phyloP scores from a whole-genome alignment of 1,140 invertebrate species.

The Phortica variegata region DNA sequence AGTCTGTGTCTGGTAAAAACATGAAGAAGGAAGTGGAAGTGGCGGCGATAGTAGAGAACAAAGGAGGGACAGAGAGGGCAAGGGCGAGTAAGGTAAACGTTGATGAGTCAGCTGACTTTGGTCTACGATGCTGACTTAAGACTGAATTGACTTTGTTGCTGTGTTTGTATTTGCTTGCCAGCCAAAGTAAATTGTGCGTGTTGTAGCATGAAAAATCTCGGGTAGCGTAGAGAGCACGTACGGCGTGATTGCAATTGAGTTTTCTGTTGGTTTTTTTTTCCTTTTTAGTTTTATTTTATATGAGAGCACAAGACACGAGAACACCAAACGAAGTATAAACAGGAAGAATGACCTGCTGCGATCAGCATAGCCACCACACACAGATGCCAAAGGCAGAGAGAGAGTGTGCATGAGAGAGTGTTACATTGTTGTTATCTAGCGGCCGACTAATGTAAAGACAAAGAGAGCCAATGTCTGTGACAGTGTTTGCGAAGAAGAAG shows the following conservation, averaged over 20 bases:
- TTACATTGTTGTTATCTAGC: too few species aligned
- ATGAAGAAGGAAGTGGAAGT: constrained; percentile 13
- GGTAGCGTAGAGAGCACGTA: constrained; percentile 15
- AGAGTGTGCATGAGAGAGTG: too few species aligned
- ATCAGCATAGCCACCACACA: too few species aligned
- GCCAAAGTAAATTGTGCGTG: constrained; percentile 47
- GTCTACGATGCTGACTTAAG: too few species aligned
- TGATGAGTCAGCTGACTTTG: constrained; percentile 52
- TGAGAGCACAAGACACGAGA: constrained; percentile 2
- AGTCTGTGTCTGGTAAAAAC: constrained; percentile 2
- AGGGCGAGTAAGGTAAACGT: constrained; percentile 2
- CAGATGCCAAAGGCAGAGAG: too few species aligned
- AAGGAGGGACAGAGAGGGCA: not conserved
- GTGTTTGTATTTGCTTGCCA: constrained; percentile 8
- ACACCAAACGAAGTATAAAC: constrained; percentile 28
- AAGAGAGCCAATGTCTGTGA: too few species aligned
- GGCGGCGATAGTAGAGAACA: constrained; percentile 8
- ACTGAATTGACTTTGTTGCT: constrained; percentile 39
- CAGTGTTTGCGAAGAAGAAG: too few species aligned
- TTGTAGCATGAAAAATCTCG: constrained; percentile 44
- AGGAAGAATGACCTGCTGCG: constrained; percentile 54
- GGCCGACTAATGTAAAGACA: too few species aligned
- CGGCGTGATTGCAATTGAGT: too few species aligned
- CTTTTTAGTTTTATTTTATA: too few species aligned
- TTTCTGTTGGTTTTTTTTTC: too few species aligned